Conservation (phyloP, 2,797 vertebrate species). For the Choloepus didactylus region DNA sequence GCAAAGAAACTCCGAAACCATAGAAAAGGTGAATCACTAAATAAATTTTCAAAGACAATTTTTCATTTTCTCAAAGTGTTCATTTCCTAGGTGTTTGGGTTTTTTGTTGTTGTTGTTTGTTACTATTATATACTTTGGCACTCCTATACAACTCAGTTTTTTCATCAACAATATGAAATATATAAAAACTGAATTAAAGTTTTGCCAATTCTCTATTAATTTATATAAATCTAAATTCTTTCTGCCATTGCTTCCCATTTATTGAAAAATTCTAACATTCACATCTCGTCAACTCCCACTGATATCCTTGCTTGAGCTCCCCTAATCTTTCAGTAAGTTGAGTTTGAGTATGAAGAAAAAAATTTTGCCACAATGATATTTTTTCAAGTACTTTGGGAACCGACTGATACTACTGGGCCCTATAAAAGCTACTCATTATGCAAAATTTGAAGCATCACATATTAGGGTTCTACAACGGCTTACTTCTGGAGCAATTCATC, state of each 20-base stretch:
- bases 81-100: conserved; percentile 32
- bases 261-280: conserved; percentile 54
- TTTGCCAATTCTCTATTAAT: conserved; percentile 38
- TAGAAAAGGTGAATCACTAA: conserved; percentile 12
- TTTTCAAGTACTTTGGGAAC: conserved; percentile 10
- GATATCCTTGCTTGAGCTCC: conserved; percentile 8
- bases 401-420: neutral
- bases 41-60: conserved; percentile 55
- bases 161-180: conserved; percentile 49
- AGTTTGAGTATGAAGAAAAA: conserved; percentile 65
- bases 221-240: conserved; percentile 45
- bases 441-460: conserved; percentile 71
- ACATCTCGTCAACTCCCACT: conserved; percentile 9
- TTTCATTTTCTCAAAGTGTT: conserved; percentile 8
- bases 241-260: conserved; percentile 55
- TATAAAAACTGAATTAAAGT: conserved; percentile 37
- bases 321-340: conserved; percentile 48
- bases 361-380: conserved; percentile 40
- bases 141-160: conserved; percentile 8
- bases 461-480: conserved; percentile 64
- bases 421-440: conserved; percentile 65
- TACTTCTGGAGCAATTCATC: conserved; percentile 80
- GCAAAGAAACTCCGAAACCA: conserved; percentile 34
- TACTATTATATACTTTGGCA: conserved; percentile 60
- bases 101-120: conserved; percentile 65